Evolutionary conservation across 23 tunicate genomes (phyloP).

Genomic region (Ascidia mentula): DNA sequence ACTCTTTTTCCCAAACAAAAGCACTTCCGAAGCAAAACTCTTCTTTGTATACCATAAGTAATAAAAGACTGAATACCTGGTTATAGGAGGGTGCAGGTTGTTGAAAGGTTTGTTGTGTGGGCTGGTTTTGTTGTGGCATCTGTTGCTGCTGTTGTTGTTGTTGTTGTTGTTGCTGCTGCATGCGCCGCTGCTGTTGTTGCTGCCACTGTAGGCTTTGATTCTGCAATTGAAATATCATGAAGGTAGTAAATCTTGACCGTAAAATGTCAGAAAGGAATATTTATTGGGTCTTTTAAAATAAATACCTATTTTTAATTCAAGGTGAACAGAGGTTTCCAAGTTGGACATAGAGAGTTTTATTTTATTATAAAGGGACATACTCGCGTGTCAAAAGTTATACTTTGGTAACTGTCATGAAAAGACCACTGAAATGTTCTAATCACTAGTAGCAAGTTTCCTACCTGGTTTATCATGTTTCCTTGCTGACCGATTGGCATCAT

Average conservation of each 20-base stretch:
- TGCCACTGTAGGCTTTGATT: not conserved
- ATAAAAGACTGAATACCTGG: no score
- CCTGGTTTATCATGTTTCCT: conserved; percentile 9
- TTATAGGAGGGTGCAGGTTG: conserved; percentile 59
- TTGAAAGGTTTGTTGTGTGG: conserved; percentile 26
- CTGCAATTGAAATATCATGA: no score
- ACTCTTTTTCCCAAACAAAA: no score
- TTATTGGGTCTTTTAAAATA: not conserved
- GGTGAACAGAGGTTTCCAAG: no score
- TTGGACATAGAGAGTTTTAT: no score
- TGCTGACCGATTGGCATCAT: conserved; percentile 14
- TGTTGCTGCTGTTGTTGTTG: conserved; percentile 35
- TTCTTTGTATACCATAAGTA: no score
- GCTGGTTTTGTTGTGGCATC: conserved; percentile 45
- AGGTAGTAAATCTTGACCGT: no score
- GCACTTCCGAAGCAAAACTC: no score
- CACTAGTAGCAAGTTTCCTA: not conserved
- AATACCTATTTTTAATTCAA: no score
- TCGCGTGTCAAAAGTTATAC: not conserved
- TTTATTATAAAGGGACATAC: no score
- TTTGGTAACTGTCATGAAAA: not conserved
- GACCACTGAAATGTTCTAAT: not conserved
- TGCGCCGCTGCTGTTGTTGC: conserved; percentile 17
- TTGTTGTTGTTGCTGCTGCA: conserved; percentile 28
- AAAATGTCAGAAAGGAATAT: not conserved